Evolutionary conservation across 2,797 vertebrate genomes (phyloP).

Genomic region (Protosalanx chinensis): DNA sequence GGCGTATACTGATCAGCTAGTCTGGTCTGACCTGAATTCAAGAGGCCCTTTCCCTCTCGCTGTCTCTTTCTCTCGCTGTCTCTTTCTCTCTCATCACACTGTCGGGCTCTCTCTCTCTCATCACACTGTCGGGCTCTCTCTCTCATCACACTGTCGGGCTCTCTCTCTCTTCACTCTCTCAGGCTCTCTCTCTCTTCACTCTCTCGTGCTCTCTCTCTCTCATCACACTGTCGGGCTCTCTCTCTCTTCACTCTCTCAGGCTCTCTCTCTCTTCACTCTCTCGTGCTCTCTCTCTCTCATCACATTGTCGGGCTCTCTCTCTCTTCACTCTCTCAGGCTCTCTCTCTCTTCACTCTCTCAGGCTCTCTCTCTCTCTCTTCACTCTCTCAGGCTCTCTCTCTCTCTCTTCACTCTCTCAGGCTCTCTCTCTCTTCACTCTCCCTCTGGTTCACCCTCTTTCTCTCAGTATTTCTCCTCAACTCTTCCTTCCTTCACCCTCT

Average conservation of each 20-base stretch:
- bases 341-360: too few species aligned
- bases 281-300: not conserved
- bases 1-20: slow-evolving; percentile 27
- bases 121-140: too few species aligned
- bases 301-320: slow-evolving; percentile 2
- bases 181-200: not conserved
- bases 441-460: not conserved
- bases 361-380: not conserved
- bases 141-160: too few species aligned
- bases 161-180: not conserved
- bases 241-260: not conserved
- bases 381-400: not conserved
- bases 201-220: not conserved
- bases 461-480: slow-evolving; percentile 2
- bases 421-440: not conserved
- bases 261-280: not conserved
- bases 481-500: not conserved
- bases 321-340: not conserved
- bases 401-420: slow-evolving; percentile 3
- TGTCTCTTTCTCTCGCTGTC: slow-evolving; percentile 12
- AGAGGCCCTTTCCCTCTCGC: not conserved
- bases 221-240: too few species aligned
- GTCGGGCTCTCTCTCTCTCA: not conserved
- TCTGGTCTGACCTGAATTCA: not conserved
- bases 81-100: not conserved